These are phyloP conservation scores for Sitodiplosis mosellana DNA, from an alignment of 1,140 invertebrate species.

Conservation along the genomic window DNA sequence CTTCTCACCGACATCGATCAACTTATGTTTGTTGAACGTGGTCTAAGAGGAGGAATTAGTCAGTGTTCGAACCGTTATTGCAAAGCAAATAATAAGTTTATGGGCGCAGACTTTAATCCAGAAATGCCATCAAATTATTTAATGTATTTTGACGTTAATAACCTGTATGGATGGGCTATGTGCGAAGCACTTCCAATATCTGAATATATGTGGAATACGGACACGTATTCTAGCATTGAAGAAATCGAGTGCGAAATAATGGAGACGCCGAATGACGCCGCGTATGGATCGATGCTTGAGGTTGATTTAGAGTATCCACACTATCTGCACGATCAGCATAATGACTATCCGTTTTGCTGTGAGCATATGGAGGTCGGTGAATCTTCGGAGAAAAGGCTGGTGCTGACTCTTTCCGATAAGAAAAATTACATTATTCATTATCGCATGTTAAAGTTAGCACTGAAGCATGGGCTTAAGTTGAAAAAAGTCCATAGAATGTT, in stretches of 20 bases:
- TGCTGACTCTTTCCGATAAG: slow-evolving; percentile 20
- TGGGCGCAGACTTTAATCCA: slow-evolving; percentile 20
- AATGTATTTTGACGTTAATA: slow-evolving; percentile 32
- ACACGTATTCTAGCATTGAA: background rate
- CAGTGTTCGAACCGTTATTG: slow-evolving; percentile 22
- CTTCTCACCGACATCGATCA: slow-evolving; percentile 27
- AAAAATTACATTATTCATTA: slow-evolving; percentile 31
- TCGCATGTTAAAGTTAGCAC: slow-evolving; percentile 28
- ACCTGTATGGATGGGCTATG: slow-evolving; percentile 34
- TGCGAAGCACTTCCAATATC: slow-evolving; percentile 21
- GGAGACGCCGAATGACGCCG: slow-evolving; percentile 18
- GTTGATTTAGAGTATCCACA: slow-evolving; percentile 20
- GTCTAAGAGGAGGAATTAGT: slow-evolving; percentile 21
- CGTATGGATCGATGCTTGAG: slow-evolving; percentile 33
- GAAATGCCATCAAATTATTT: slow-evolving; percentile 17
- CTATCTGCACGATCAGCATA: slow-evolving; percentile 30
- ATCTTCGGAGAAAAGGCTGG: slow-evolving; percentile 15
- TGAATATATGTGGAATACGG: slow-evolving; percentile 25
- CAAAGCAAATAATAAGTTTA: slow-evolving; percentile 27
- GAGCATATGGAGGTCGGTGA: slow-evolving; percentile 13
- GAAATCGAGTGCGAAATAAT: slow-evolving; percentile 5
- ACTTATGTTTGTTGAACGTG: slow-evolving; percentile 22
- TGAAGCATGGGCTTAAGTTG: slow-evolving; percentile 25
- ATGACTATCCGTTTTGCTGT: slow-evolving; percentile 29
- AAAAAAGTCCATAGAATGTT: slow-evolving; percentile 29